Percentiles rank a stretch among this genome's conserved stretches.
These are phyloP conservation scores for Glyphotaelius pellucidus DNA, from an alignment of 2,888 invertebrate species.

Conservation along the genomic window DNA sequence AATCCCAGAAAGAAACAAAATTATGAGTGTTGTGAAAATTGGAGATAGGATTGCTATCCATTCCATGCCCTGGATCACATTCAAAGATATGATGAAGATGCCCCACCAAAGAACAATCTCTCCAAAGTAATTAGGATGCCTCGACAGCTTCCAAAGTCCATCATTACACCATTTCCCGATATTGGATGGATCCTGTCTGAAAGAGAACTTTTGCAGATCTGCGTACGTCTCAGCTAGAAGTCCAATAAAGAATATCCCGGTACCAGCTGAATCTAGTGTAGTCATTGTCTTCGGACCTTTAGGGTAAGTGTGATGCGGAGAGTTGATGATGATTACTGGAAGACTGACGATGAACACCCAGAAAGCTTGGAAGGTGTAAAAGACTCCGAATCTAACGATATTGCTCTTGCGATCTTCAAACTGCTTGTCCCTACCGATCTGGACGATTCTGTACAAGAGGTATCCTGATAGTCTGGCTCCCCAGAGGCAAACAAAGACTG, in stretches of 20 bases:
- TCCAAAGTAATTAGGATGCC: conserved; percentile 97
- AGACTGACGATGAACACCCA: conserved; percentile 96
- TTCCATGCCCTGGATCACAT: conserved; percentile 90
- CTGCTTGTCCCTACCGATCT: conserved; percentile 93
- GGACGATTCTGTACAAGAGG: conserved; percentile 92
- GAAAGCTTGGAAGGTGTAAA: conserved; percentile 94
- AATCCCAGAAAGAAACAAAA: conserved; percentile 93
- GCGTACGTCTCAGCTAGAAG: conserved; percentile 93
- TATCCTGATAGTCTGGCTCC: conserved; percentile 91
- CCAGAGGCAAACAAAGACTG: conserved; percentile 92
- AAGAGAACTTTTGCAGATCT: conserved; percentile 94
- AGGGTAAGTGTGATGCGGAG: conserved; percentile 86
- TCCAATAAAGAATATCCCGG: conserved; percentile 90
- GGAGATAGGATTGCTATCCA: conserved; percentile 93
- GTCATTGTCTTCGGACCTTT: conserved; percentile 91
- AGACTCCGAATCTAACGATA: conserved; percentile 91
- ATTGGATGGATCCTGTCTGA: conserved; percentile 91
- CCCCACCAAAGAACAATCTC: conserved; percentile 97
- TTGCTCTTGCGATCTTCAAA: conserved; percentile 94
- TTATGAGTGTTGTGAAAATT: conserved; percentile 90
- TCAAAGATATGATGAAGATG: conserved; percentile 91
- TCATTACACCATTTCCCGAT: conserved; percentile 96
- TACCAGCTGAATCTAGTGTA: conserved; percentile 90
- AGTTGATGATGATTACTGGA: conserved; percentile 94
- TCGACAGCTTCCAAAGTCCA: conserved; percentile 91